Conservation (phyloP, 2,888 invertebrate species). For the Halocaridina rubra region DNA sequence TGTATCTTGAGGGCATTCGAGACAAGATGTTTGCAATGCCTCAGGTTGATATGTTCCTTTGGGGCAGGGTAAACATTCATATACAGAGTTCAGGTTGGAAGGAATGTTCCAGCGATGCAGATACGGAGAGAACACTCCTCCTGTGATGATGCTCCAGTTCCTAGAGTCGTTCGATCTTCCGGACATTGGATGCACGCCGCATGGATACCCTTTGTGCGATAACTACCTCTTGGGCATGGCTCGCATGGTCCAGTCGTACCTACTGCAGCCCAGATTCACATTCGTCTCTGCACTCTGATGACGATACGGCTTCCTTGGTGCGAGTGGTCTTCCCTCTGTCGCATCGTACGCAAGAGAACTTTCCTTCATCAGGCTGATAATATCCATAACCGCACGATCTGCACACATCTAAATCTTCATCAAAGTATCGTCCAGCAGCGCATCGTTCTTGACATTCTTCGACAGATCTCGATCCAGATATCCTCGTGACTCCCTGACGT, state of each 20-base stretch:
- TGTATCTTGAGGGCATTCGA: slow-evolving; percentile 89
- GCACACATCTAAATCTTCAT: slow-evolving; percentile 87
- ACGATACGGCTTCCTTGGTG: slow-evolving; percentile 87
- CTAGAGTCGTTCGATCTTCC: slow-evolving; percentile 88
- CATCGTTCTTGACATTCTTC: slow-evolving; percentile 93
- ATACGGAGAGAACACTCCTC: slow-evolving; percentile 94
- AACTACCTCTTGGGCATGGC: slow-evolving; percentile 89
- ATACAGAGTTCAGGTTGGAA: slow-evolving; percentile 38
- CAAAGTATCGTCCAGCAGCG: slow-evolving; percentile 93
- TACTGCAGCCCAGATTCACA: slow-evolving; percentile 74
- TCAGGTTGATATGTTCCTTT: slow-evolving; percentile 92
- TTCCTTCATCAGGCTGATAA: slow-evolving; percentile 90
- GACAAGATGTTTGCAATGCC: slow-evolving; percentile 86
- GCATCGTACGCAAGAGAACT: slow-evolving; percentile 88
- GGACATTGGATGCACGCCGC: slow-evolving; percentile 91
- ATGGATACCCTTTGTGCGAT: slow-evolving; percentile 86
- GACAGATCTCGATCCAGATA: slow-evolving; percentile 87
- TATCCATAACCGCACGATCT: slow-evolving; percentile 93
- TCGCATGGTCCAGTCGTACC: slow-evolving; percentile 89
- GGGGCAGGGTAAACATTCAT: slow-evolving; percentile 82
- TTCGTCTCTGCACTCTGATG: slow-evolving; percentile 86
- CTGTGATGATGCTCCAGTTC: slow-evolving; percentile 79
- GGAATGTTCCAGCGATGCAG: slow-evolving; percentile 76
- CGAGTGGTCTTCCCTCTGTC: slow-evolving; percentile 92
- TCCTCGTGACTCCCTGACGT: slow-evolving; percentile 88